Conservation (phyloP, 2,888 invertebrate species). For the Lathronympha strigana region DNA sequence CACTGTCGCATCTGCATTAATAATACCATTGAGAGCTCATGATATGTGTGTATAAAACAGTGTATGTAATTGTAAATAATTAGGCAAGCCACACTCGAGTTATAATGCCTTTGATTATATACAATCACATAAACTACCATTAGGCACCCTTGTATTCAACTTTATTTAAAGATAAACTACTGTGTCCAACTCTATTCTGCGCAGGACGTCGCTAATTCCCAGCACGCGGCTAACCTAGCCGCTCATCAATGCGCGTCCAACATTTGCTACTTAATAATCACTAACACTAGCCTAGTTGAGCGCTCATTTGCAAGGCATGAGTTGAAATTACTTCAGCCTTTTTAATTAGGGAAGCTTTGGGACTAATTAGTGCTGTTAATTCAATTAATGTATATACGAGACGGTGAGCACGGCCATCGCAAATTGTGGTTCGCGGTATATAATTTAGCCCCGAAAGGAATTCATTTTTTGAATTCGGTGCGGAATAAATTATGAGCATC, state of each 20-base stretch:
- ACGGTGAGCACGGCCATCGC: conserved; percentile 27
- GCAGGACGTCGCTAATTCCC: conserved; percentile 78
- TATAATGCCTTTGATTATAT: no score
- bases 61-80: no score
- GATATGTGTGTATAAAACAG: no score
- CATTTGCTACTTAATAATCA: conserved; percentile 42
- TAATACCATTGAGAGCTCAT: no score
- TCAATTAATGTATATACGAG: conserved; percentile 38
- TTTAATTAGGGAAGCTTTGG: conserved; percentile 42
- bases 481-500: conserved; percentile 29
- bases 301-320: conserved; percentile 42
- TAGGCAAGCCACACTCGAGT: no score
- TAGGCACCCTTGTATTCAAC: neutral
- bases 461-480: conserved; percentile 21
- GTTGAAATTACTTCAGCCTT: conserved; percentile 34
- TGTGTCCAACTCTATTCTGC: neutral
- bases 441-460: conserved; percentile 23
- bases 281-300: conserved; percentile 32
- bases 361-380: conserved; percentile 43
- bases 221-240: conserved; percentile 64
- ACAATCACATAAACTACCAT: no score
- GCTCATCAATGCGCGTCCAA: conserved; percentile 50
- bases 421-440: conserved; percentile 26
- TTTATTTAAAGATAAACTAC: neutral
- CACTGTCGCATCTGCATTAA: no score